Conservation (phyloP, 2,113 vertebrate genomes). For the Hoplias malabaricus region DNA sequence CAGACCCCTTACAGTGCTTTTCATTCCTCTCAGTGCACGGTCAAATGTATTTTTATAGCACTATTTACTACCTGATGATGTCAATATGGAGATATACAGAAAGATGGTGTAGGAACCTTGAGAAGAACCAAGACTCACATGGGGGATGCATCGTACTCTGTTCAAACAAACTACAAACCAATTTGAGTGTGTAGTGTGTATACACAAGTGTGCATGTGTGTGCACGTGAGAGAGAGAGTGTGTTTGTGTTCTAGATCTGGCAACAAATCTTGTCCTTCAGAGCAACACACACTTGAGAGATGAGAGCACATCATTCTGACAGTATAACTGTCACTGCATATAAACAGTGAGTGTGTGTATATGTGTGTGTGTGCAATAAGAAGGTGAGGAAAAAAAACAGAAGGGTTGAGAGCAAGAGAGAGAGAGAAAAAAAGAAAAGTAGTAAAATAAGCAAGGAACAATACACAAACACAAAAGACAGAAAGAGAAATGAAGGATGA, state of each 20-base stretch:
- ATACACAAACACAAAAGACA: too few relatives aligned
- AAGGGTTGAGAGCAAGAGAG: not conserved
- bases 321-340: not conserved
- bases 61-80: too few relatives aligned
- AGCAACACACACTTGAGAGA: not conserved
- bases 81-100: too few relatives aligned
- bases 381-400: not conserved
- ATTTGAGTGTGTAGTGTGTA: too few relatives aligned
- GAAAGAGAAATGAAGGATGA: not conserved
- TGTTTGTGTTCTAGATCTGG: not conserved
- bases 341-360: not conserved
- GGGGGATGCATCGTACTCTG: too few relatives aligned
- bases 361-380: not conserved
- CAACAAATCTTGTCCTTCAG: not conserved
- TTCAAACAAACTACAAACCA: too few relatives aligned
- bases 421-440: not conserved
- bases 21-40: too few relatives aligned
- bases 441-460: too few relatives aligned
- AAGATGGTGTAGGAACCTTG: too few relatives aligned
- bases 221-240: not conserved
- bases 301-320: not conserved
- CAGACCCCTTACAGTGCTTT: too few relatives aligned
- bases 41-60: too few relatives aligned
- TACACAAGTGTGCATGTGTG: not conserved
- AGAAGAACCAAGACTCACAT: too few relatives aligned